Evolutionary conservation across 2,113 vertebrate genomes (phyloP), one percentile per base, ranked within the genome.

Genomic region (Pyxicephalus adspersus): DNA sequence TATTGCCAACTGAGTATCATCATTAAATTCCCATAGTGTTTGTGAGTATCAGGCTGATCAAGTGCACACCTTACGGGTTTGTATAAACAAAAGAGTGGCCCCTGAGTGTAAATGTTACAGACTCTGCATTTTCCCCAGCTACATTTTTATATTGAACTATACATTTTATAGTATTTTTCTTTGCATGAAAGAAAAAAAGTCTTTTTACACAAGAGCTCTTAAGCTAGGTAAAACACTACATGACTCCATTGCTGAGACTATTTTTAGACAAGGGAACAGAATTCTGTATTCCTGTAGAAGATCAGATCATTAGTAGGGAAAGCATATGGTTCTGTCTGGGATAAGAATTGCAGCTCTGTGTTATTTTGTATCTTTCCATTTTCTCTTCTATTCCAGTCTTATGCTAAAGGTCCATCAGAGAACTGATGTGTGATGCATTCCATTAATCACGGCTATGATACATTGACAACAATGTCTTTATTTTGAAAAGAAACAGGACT

Each of bases 261-360:
- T 77, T n/a, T 77, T 28, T 18, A 31, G 26, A 78, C 63, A 66
- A 64, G 66, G 50, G 60, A 77, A 52, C 45, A 54, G 31, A 58
- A 19, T 66, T 57, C 26, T 16, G 22, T 20, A 19, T 29, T 63
- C 63, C 60, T 50, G 34, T 76, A 38, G 9, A 19, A 34, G 29
- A 78, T 78, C 63, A 57, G 63, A 29, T 34, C 64, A 78, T 78
- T 78, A 58, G 50, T 58, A 78, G 66, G 63, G 64, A 66, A 78
- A 78, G 57, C 76, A 78, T 78, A 78, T 66, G 76, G 76, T 16
- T 65, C 64, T 65, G 51, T 26, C 54, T 25, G 16, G 51, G 31
- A n/a, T 34, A 26, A 57, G 76, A 78, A 78, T 57, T 34, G 76
- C 23, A 64, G 66, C 66, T 55, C n/a, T 25, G 28, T 66, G 61